phyloP scores from a whole-genome alignment of 1,140 invertebrate genomes.

The Zaprionus lachaisei region DNA sequence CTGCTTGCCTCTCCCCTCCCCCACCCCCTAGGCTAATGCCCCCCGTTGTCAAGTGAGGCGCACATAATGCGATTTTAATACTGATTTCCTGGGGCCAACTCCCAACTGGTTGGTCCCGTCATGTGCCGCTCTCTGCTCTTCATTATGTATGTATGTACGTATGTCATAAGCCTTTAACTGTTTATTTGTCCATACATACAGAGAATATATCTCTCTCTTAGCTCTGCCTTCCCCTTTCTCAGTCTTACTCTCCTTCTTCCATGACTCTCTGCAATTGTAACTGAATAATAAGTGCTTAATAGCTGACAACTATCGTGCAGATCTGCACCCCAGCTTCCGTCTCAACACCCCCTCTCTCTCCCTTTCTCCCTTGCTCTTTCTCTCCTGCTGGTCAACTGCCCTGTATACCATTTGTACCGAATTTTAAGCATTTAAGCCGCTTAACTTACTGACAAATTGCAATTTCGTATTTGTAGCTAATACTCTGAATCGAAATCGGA shows the following conservation, averaged over 20 bases:
- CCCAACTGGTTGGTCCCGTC: constrained; percentile 46
- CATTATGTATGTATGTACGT: constrained; percentile 28
- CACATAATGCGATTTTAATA: constrained; percentile 79
- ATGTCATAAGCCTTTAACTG: constrained; percentile 68
- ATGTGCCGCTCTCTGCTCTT: constrained; percentile 39
- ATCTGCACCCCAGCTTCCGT: background rate
- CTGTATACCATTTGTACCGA: constrained; percentile 21
- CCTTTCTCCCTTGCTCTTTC: background rate
- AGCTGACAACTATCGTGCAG: constrained; percentile 29
- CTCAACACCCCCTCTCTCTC: background rate
- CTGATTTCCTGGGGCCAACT: constrained; percentile 62
- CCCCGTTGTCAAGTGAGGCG: constrained; percentile 74
- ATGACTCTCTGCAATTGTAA: background rate
- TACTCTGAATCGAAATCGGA: background rate
- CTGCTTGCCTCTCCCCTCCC: constrained; percentile 1
- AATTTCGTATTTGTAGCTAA: constrained; percentile 22
- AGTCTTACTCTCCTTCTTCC: background rate
- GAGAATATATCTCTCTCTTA: constrained; percentile 25
- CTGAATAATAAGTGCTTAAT: constrained; percentile 39
- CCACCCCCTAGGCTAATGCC: constrained; percentile 17
- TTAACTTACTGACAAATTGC: constrained; percentile 47
- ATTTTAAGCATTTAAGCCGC: constrained; percentile 56
- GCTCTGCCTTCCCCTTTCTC: background rate
- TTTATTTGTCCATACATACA: constrained; percentile 56
- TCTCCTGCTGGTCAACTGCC: background rate